These are phyloP conservation scores for Busseola fusca DNA, from an alignment of 2,888 invertebrate species.

Conservation along the genomic window DNA sequence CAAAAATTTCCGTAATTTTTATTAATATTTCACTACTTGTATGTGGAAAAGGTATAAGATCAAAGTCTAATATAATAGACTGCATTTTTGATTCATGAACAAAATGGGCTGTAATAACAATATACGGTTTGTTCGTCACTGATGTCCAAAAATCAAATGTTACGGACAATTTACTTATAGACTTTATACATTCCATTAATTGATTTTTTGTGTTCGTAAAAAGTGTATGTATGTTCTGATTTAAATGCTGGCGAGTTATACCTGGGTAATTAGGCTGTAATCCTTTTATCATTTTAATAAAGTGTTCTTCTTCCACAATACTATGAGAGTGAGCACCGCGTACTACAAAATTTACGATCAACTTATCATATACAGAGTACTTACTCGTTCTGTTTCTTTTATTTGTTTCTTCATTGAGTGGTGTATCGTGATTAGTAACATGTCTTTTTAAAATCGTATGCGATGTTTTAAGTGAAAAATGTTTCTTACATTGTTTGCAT, in stretches of 20 bases:
- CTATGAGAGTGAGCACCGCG: no score
- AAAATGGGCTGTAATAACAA: constrained; percentile 4
- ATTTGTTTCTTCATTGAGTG: not conserved
- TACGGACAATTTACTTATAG: not conserved
- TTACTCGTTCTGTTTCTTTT: not conserved
- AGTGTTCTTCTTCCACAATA: not conserved
- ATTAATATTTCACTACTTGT: constrained; percentile 3
- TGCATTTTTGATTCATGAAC: not conserved
- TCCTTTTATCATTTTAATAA: constrained; percentile 5
- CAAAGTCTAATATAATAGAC: not conserved
- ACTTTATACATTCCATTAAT: not conserved
- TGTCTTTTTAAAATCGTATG: constrained; percentile 3
- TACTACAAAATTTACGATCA: not conserved
- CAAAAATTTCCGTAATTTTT: not conserved
- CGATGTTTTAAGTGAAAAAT: constrained; percentile 5
- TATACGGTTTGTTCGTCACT: constrained; percentile 2
- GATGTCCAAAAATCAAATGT: constrained; percentile 9
- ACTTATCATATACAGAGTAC: not conserved
- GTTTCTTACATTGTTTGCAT: not conserved
- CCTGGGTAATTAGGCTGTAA: not conserved
- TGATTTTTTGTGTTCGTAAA: not conserved
- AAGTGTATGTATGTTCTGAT: not conserved
- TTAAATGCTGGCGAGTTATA: not conserved
- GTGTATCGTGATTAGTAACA: not conserved
- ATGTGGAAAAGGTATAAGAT: not conserved